Evolutionary conservation across 2,888 invertebrate species (phyloP).

Genomic region (Eremobia ochroleuca): DNA sequence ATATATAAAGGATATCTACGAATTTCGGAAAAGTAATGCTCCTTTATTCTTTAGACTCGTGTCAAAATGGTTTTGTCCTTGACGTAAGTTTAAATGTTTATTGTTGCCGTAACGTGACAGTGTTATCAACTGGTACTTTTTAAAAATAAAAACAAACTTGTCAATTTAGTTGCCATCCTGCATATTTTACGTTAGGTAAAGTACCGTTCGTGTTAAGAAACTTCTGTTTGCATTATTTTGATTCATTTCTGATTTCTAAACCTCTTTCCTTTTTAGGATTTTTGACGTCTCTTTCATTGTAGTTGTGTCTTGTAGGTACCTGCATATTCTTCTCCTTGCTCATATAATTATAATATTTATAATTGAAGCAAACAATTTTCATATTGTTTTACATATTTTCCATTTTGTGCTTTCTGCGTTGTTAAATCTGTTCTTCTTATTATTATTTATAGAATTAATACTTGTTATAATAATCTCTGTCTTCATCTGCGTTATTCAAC

Average conservation of each 20-base stretch:
- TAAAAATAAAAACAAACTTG: background rate
- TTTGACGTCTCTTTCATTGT: background rate
- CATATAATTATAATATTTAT: background rate
- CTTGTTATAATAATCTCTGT: background rate
- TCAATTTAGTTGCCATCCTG: background rate
- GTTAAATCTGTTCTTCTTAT: background rate
- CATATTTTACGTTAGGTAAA: background rate
- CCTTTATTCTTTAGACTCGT: conserved; percentile 24
- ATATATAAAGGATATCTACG: conserved; percentile 31
- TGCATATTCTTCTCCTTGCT: background rate
- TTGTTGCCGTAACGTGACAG: conserved; percentile 13
- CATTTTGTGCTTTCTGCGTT: too few relatives aligned
- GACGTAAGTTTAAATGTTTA: background rate
- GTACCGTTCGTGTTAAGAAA: too few relatives aligned
- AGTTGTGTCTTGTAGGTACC: background rate
- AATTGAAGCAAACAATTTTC: background rate
- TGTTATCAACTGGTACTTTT: background rate
- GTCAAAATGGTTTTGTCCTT: conserved; percentile 23
- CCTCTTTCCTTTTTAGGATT: background rate
- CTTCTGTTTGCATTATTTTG: background rate
- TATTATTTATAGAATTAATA: background rate
- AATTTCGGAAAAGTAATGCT: conserved; percentile 25
- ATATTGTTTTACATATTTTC: background rate
- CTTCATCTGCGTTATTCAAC: background rate
- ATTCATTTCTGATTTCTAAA: background rate